Conservation (phyloP, 1,140 invertebrate genomes). For the Calliphora vicina region DNA sequence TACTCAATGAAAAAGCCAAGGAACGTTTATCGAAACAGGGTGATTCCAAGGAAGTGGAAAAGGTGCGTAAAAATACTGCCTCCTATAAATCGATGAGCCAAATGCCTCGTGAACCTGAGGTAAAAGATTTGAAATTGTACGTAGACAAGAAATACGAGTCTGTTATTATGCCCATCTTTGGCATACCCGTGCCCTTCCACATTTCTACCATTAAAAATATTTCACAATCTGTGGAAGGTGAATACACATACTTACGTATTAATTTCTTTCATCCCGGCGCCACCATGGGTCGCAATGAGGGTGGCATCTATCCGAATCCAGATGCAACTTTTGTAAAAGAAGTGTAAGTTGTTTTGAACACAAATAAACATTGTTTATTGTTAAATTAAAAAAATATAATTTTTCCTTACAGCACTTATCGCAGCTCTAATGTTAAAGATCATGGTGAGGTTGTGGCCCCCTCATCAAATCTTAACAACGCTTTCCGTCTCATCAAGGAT, state of each 20-base stretch:
- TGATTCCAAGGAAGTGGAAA: slow-evolving; percentile 86
- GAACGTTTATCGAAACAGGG: slow-evolving; percentile 89
- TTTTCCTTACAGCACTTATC: slow-evolving; percentile 80
- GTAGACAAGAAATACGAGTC: slow-evolving; percentile 98
- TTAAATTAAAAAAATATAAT: too few relatives aligned
- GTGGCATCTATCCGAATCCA: slow-evolving; percentile 87
- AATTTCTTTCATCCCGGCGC: slow-evolving; percentile 99
- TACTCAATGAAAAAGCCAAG: slow-evolving; percentile 91
- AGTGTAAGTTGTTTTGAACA: slow-evolving; percentile 78
- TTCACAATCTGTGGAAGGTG: slow-evolving; percentile 97
- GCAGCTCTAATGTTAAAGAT: slow-evolving; percentile 97
- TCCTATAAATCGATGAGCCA: slow-evolving; percentile 94
- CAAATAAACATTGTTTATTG: not conserved
- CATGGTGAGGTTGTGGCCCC: slow-evolving; percentile 95
- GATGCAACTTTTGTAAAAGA: slow-evolving; percentile 98
- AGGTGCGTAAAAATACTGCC: slow-evolving; percentile 91
- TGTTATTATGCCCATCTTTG: slow-evolving; percentile 95
- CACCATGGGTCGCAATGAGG: slow-evolving; percentile 91
- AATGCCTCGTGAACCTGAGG: slow-evolving; percentile 92
- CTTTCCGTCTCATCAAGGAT: slow-evolving; percentile 97
- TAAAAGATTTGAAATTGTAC: slow-evolving; percentile 93
- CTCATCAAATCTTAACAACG: slow-evolving; percentile 95
- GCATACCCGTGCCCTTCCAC: slow-evolving; percentile 95
- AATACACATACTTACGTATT: slow-evolving; percentile 98
- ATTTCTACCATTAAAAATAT: slow-evolving; percentile 99